Conservation (phyloP, 2,797 vertebrate genomes). For the Xenentodon cancila region DNA sequence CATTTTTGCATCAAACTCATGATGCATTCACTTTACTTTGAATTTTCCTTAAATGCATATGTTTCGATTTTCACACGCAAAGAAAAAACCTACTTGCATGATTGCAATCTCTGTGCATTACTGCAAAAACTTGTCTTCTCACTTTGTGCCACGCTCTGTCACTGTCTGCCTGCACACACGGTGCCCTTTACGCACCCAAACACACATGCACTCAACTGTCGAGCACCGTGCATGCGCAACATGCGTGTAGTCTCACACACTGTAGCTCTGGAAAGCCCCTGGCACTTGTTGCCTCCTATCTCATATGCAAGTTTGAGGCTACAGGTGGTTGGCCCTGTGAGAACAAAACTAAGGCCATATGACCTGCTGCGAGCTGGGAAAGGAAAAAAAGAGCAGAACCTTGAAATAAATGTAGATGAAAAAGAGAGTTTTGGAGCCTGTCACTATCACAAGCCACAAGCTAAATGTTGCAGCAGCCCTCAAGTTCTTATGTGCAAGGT, state of each 20-base stretch:
- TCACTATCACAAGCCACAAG: not conserved
- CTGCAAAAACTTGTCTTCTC: slow-evolving; percentile 20
- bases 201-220: slow-evolving; percentile 44
- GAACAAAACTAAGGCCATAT: slow-evolving; percentile 26
- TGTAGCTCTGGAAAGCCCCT: slow-evolving; percentile 75
- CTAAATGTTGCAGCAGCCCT: not conserved
- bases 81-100: not conserved
- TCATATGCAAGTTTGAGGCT: slow-evolving; percentile 40
- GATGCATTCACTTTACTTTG: no score
- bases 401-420: not conserved
- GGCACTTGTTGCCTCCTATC: slow-evolving; percentile 54
- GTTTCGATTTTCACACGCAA: slow-evolving; percentile 6
- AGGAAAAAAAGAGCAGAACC: not conserved
- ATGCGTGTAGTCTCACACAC: not conserved
- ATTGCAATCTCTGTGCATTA: not conserved
- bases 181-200: slow-evolving; percentile 41
- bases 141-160: slow-evolving; percentile 2
- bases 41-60: no score
- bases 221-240: slow-evolving; percentile 13
- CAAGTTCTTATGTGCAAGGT: not conserved
- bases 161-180: slow-evolving; percentile 22
- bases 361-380: slow-evolving; percentile 21
- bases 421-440: not conserved
- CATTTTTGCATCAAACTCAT: not conserved
- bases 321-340: slow-evolving; percentile 55